Base-by-base conservation (phyloP, 2,113 vertebrate genomes). In the Poicephalus gulielmi region DNA sequence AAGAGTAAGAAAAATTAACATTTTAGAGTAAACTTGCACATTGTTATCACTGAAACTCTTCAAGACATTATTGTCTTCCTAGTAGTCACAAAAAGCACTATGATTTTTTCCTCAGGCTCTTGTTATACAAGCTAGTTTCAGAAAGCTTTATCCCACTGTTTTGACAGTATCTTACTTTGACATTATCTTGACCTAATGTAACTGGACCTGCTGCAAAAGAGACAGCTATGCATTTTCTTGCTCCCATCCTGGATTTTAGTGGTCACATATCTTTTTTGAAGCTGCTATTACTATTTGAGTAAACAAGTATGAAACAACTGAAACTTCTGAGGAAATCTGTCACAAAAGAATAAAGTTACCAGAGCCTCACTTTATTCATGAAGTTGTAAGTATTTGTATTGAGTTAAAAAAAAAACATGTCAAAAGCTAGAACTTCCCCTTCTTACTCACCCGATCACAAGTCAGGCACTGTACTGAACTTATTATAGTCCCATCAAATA, bases 391-490 rank as follows among this genome's bases (percentile, higher is more conserved):
- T 33, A 77, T 64, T 20, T 66, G 20, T 28, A 69, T 0, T 23
- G 14, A 19, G 27, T 31, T 31, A 2, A 6, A n/a, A 41, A 43
- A 71, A 14, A 8, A 57, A 11, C 14, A 31, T 1, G 16, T 9
- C 43, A 71, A 63, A 44, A 68, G 12, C 22, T 69, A 41, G 14
- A 64, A 69, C 19, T 59, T 81, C 28, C 50, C 49, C 50, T 59
- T 37, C 78, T 93, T 96, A 98, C 99, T 98, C 86, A 99, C 99
- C 98, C 99, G 98, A 96, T 99, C 99, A 86, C 99, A 99, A 55
- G 99, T 99, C 96, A 99, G 98, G 96, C 99, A 99, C 96, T 99
- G 99, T 35, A 99, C 99, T 17, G 99, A 99, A 97, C 99, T 99
- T 96, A 99, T 98, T 66, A 99, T 99, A 78, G 99, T 99, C 59